Base-by-base conservation (phyloP, 2,113 vertebrate species). In the Cacatua alba region DNA sequence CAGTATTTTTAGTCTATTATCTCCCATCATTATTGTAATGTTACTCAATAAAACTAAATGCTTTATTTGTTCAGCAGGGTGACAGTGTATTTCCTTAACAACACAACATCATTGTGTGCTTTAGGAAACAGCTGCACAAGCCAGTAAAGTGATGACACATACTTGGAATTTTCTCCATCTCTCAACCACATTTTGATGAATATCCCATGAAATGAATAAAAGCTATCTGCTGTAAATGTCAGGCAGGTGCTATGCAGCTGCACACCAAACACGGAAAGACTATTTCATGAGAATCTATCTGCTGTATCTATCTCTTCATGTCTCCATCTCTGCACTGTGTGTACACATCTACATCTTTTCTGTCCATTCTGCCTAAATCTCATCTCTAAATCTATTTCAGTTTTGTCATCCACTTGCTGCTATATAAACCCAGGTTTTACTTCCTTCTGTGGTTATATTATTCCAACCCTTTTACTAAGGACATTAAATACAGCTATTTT, bases 141-240 rank as follows among this genome's bases (percentile, higher is more conserved):
- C 93, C 96, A 97, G 97, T 82, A 94, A 95, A 96, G 97, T 94
- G 95, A 97, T 98, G 97, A 97, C 97, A 97, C 95, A 97, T 97
- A 97, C 97, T 98, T 98, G 97, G 97, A 98, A 97, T 98, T 97
- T 97, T 97, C 97, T 97, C 95, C 96, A 96, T 97, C 97, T 97
- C 92, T 92, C 94, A 95, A 92, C 94, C 94, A 95, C 96, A 96
- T 96, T 97, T 97, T 94, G 96, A 97, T 97, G 97, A 96, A 97
- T 97, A 95, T 98, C 97, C 97, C 96, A 94, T 97, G 97, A 97
- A 97, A 97, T 95, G 97, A 96, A 97, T 97, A 96, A 97, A 97
- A 97, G 97, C 94, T 91, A 96, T 97, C 96, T 96, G 96, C 97
- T 98, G 95, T 94, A 95, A 97, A 97, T 94, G 97, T 97, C 95